Evolutionary conservation across 2,888 invertebrate genomes (phyloP).

Genomic region (Drosophila lutescens): DNA sequence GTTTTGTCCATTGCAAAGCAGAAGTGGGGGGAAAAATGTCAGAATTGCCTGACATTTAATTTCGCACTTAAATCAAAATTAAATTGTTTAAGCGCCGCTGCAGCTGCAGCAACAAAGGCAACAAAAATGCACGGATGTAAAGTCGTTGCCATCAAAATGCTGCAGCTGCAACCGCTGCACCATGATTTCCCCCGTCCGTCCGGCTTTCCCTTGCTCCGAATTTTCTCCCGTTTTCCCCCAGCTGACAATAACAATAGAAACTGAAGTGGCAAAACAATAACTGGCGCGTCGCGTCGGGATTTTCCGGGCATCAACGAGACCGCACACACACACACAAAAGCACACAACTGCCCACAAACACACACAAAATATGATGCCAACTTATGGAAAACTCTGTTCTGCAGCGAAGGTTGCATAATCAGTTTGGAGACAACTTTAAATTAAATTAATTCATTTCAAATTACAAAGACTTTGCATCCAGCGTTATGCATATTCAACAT

Average conservation of each 20-base stretch:
- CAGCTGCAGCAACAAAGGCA: conserved; percentile 18
- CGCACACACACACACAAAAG: conserved; percentile 18
- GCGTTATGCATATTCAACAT: too few species aligned
- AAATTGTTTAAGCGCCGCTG: conserved; percentile 67
- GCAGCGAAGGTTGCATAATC: conserved; percentile 25
- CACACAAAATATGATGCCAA: conserved; percentile 41
- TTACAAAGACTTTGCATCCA: too few species aligned
- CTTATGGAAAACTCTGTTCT: conserved; percentile 33
- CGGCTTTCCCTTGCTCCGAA: neutral
- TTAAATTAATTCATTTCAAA: too few species aligned
- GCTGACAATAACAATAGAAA: conserved; percentile 77
- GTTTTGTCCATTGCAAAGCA: conserved; percentile 35
- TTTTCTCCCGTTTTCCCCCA: conserved; percentile 19
- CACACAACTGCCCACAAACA: conserved; percentile 35
- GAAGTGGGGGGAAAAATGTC: conserved; percentile 9
- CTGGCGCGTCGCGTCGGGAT: conserved; percentile 74
- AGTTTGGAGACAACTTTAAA: conserved; percentile 2
- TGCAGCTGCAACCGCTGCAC: conserved; percentile 43
- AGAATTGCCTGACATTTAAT: conserved; percentile 56
- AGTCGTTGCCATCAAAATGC: conserved; percentile 66
- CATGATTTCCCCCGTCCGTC: conserved; percentile 1
- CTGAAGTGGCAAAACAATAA: conserved; percentile 80
- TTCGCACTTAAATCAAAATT: conserved; percentile 76
- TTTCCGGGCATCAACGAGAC: conserved; percentile 68
- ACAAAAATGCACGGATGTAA: conserved; percentile 55